Evolutionary conservation across 2,888 invertebrate genomes (phyloP).

Genomic region (Apeira syringaria): DNA sequence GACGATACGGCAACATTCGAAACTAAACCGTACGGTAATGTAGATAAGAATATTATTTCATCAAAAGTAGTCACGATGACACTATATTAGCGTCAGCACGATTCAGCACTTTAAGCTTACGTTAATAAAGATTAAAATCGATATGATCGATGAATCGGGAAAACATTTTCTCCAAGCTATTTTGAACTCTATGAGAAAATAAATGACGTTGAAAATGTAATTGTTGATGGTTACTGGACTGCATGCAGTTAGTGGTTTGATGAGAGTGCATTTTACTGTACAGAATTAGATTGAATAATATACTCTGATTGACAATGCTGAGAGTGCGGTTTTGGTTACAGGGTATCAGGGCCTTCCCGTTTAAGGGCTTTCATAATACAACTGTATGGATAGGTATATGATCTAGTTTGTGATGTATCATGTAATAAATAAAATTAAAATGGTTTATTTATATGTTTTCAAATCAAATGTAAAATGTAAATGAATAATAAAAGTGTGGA

Average conservation of each 20-base stretch:
- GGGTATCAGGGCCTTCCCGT: too few species aligned
- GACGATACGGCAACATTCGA: constrained; percentile 1
- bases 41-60: constrained; percentile 1
- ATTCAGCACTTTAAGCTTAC: constrained; percentile 11
- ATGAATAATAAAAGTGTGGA: too few species aligned
- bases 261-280: constrained; percentile 9
- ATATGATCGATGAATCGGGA: not conserved
- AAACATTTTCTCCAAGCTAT: constrained; percentile 4
- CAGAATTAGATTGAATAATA: constrained; percentile 27
- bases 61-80: constrained; percentile 1
- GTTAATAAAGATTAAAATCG: constrained; percentile 10
- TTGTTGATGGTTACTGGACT: constrained; percentile 8
- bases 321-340: constrained; percentile 19
- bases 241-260: constrained; percentile 11
- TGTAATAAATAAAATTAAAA: too few species aligned
- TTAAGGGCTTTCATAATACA: too few species aligned
- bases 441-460: too few species aligned
- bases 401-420: too few species aligned
- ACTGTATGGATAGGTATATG: too few species aligned
- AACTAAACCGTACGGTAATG: not conserved
- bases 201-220: constrained; percentile 19
- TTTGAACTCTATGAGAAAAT: constrained; percentile 12
- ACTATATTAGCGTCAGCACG: constrained; percentile 5
- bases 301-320: constrained; percentile 25
- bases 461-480: too few species aligned